A percentile compares a stretch with the other conserved stretches of the same genome.
These are phyloP conservation scores for Lasius fuliginosus DNA, from an alignment of 2,888 invertebrate species.

Conservation along the genomic window DNA sequence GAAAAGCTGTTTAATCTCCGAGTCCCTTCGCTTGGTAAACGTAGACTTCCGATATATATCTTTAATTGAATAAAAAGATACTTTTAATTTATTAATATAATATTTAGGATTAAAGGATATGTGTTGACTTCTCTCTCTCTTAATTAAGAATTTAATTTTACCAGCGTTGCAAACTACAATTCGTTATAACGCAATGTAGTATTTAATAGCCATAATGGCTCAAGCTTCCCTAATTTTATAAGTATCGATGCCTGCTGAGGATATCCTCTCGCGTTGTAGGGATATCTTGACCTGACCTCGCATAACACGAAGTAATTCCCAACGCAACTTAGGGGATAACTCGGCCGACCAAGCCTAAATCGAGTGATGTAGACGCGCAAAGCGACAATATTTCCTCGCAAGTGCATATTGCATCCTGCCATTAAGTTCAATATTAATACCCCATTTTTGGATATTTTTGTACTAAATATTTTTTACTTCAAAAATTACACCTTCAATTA, in stretches of 20 bases:
- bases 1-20: constrained; percentile 40
- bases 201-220: constrained; percentile 12
- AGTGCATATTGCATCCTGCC: background rate
- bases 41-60: background rate
- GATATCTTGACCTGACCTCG: constrained; percentile 39
- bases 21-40: constrained; percentile 5
- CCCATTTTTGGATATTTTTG: background rate
- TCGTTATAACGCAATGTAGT: constrained; percentile 12
- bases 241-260: constrained; percentile 37
- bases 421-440: background rate
- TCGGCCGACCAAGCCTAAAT: constrained; percentile 58
- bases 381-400: constrained; percentile 15
- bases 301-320: constrained; percentile 64
- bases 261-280: constrained; percentile 18
- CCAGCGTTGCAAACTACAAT: constrained; percentile 1
- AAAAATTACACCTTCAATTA: background rate
- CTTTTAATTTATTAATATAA: constrained; percentile 12
- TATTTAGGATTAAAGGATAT: background rate
- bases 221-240: constrained; percentile 63
- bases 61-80: constrained; percentile 24
- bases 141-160: constrained; percentile 15
- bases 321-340: constrained; percentile 60
- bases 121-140: too few species aligned
- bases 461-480: background rate
- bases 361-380: constrained; percentile 59